phyloP scores from a whole-genome alignment of 2,797 vertebrate genomes.

The Spheniscus humboldti region DNA sequence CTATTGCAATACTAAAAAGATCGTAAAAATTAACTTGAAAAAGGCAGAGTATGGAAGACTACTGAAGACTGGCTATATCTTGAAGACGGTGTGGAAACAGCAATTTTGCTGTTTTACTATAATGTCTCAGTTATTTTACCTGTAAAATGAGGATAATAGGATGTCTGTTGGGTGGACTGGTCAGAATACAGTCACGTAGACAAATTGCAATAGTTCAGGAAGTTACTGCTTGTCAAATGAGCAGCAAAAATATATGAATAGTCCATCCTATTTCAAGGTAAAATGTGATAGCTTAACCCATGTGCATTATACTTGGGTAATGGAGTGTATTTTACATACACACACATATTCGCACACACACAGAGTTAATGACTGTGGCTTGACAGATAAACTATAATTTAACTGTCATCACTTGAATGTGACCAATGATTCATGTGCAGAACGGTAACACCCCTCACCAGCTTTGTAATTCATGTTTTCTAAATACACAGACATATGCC shows the following conservation, averaged over 20 bases:
- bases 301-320: not conserved
- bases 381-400: not conserved
- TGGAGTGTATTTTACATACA: not conserved
- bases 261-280: not conserved
- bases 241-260: not conserved
- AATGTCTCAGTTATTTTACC: not conserved
- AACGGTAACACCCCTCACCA: not conserved
- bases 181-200: fast-evolving
- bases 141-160: not conserved
- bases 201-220: not conserved
- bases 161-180: not conserved
- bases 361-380: not conserved
- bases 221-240: not conserved
- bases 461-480: not conserved
- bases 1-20: not conserved
- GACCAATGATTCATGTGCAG: not conserved
- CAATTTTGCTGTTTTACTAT: not conserved
- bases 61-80: not conserved
- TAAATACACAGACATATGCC: not conserved
- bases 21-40: not conserved
- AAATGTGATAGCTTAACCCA: not conserved
- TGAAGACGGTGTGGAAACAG: not conserved
- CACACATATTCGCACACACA: not conserved
- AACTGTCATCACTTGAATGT: not conserved
- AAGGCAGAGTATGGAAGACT: not conserved